Evolutionary conservation across 2,113 vertebrate species (phyloP), one percentile per base, ranked within the genome.

Genomic region (Carettochelys insculpta): DNA sequence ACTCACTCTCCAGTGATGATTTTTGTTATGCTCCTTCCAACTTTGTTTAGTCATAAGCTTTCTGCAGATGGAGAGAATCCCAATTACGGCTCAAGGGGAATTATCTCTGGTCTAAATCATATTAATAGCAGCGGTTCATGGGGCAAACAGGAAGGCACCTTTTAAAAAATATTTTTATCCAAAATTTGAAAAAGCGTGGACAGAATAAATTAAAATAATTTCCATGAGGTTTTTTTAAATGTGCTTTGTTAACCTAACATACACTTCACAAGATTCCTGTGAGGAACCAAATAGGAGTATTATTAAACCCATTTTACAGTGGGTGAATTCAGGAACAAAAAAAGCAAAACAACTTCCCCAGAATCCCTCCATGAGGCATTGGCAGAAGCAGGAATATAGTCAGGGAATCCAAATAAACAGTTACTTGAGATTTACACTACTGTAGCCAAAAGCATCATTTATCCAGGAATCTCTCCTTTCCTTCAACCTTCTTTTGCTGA

Each of bases 371-470:
- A 75, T 75, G 19, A 75, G 25, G 24, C 41, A 22, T 16, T 45
- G 71, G 25, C 7, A 75, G 22, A 75, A 5, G 29, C 25, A 45
- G 41, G 41, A 75, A 45, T 29, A 45, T 45, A 75, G 45, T 45
- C 41, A 43, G 45, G 25, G 71, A 75, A 25, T 27, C 41, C 41
- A 75, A 27, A 45, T 43, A 9, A 52, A 47, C 27, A 16, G 68
- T 56, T 48, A 29, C 14, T 51, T 61, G 14, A 80, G 34, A 19
- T 20, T 87, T 22, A 73, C n/a, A 73, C 47, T 11, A 24, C 24
- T 14, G 71, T 38, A 75, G 5, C 81, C 34, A 17, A 13, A 82
- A 5, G 27, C n/a, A 1, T 0, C 0, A 0, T 48, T 78, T 0
- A 0, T 27, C 56, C 65, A 48, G 27, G 50, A 43, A 12, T 65